phyloP scores from a whole-genome alignment of 2,888 invertebrate species.

The Heliconius hortense region DNA sequence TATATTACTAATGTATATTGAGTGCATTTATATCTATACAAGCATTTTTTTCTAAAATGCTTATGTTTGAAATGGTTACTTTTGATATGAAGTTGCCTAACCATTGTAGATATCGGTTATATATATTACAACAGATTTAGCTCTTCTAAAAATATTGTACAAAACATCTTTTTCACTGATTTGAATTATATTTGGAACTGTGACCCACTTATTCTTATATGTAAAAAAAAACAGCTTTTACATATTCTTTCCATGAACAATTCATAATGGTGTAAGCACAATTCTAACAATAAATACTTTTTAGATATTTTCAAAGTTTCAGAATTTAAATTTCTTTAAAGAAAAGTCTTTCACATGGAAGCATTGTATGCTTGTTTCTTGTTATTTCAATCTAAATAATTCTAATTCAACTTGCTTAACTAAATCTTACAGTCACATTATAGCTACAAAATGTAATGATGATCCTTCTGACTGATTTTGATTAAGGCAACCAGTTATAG shows the following conservation, averaged over 20 bases:
- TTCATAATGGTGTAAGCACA: neutral
- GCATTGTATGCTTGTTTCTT: neutral
- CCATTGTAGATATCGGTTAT: neutral
- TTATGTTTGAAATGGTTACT: neutral
- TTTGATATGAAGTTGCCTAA: neutral
- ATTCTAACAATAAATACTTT: neutral
- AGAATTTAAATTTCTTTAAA: neutral
- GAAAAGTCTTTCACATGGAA: neutral
- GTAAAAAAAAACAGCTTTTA: neutral
- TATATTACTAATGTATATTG: neutral
- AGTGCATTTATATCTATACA: neutral
- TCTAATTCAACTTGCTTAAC: no score
- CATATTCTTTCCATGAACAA: neutral
- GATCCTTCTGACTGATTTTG: no score
- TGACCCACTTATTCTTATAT: conserved; percentile 4
- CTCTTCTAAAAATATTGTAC: neutral
- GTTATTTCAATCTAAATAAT: neutral
- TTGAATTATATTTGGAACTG: conserved; percentile 4
- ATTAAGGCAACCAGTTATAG: no score
- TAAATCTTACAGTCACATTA: no score
- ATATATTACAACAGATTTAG: neutral
- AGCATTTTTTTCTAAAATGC: neutral
- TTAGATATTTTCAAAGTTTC: neutral
- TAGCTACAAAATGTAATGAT: no score
- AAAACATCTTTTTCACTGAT: neutral